phyloP scores from a whole-genome alignment of 2,113 vertebrate species.

The Clupea harengus region DNA sequence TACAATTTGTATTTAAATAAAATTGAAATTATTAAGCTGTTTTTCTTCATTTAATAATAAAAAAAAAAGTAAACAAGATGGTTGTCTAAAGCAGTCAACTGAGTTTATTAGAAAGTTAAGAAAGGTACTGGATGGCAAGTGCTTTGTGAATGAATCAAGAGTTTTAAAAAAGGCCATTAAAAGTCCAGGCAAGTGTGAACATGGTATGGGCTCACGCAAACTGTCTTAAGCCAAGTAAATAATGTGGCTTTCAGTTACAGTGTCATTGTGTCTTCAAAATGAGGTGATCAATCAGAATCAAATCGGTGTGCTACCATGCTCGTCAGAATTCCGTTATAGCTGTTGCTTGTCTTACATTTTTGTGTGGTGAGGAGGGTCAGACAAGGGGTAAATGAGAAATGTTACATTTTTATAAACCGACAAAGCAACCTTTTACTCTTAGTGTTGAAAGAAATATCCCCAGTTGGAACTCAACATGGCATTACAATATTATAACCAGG shows the following conservation, averaged over 20 bases:
- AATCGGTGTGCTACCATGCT: not conserved
- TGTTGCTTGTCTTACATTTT: not conserved
- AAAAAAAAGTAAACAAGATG: slow-evolving; percentile 29
- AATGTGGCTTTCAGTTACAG: not conserved
- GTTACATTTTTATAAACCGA: not conserved
- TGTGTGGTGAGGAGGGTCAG: too few species aligned
- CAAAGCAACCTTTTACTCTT: not conserved
- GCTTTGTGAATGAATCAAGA: slow-evolving; percentile 44
- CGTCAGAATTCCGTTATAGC: too few species aligned
- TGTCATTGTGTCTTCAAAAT: not conserved
- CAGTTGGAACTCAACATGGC: not conserved
- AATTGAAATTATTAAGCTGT: not conserved
- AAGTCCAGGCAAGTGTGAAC: slow-evolving; percentile 31
- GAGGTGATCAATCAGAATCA: not conserved
- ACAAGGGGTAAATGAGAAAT: not conserved
- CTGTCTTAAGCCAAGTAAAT: not conserved
- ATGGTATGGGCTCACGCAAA: not conserved
- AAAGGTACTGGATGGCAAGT: slow-evolving; percentile 46
- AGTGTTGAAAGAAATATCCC: too few species aligned
- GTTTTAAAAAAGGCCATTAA: slow-evolving; percentile 33
- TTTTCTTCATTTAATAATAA: not conserved
- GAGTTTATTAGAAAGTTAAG: slow-evolving; percentile 61
- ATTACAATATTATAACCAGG: not conserved
- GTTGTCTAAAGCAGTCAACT: slow-evolving; percentile 41
- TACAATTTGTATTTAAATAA: not conserved